A percentile compares a stretch with the other conserved stretches of the same genome.
phyloP scores from a whole-genome alignment of 2,888 invertebrate species.

The Macropis europaea region DNA sequence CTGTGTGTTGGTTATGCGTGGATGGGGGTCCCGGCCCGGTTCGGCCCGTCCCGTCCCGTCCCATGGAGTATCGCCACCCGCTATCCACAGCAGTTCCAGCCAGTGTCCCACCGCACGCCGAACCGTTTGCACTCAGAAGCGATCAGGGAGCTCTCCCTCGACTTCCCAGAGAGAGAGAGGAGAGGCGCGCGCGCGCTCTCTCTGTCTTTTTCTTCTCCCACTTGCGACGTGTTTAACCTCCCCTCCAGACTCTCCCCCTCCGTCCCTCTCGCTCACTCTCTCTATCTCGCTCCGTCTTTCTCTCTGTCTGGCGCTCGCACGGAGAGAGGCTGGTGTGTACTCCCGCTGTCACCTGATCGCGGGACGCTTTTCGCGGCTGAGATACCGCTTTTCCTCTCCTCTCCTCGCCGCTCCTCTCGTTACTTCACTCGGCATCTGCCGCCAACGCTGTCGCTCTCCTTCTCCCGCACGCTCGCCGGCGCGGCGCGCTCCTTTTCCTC shows the following conservation, averaged over 20 bases:
- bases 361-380: constrained; percentile 77
- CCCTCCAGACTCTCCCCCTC: constrained; percentile 45
- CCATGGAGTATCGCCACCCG: constrained; percentile 75
- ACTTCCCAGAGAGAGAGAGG: constrained; percentile 38
- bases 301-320: constrained; percentile 58
- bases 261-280: constrained; percentile 49
- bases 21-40: constrained; percentile 70
- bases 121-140: constrained; percentile 77
- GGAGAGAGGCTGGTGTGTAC: constrained; percentile 66
- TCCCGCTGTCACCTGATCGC: constrained; percentile 76
- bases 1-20: constrained; percentile 52
- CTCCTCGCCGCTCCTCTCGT: constrained; percentile 12
- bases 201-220: constrained; percentile 35
- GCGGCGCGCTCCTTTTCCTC: constrained; percentile 44
- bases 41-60: constrained; percentile 72
- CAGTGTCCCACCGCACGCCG: constrained; percentile 79
- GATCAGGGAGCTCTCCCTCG: constrained; percentile 66
- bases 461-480: constrained; percentile 33
- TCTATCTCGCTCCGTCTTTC: constrained; percentile 58
- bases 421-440: constrained; percentile 47
- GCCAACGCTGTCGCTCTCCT: constrained; percentile 28
- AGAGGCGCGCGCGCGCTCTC: constrained; percentile 44
- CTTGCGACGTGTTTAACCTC: constrained; percentile 61
- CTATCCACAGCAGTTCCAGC: constrained; percentile 71
- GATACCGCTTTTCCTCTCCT: constrained; percentile 67